Base-by-base conservation (phyloP, 2,113 vertebrate genomes). In the Ondatra zibethicus region DNA sequence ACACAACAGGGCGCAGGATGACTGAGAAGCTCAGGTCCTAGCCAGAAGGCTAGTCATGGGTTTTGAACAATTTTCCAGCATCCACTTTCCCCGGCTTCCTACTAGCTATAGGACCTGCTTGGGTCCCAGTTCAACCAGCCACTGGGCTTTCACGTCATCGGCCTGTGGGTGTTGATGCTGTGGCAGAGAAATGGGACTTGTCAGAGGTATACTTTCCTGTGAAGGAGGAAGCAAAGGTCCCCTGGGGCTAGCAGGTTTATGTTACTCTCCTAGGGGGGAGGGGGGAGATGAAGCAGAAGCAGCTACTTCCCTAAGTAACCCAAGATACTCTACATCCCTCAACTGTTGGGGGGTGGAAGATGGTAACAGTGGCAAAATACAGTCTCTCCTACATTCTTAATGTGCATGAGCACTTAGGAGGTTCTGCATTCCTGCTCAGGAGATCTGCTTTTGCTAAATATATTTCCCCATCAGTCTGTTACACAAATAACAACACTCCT, bases 31-130 rank as follows among this genome's bases (percentile, higher is more conserved):
- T 55, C 65, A 21, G 27, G 42, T 39, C 47, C 39, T 4, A 39
- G 50, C 86, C 73, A 86, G 75, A 72, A 52, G 73, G 52, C 13
- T 25, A 91, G 80, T 61, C 39, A 29, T 81, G 21, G 50, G 65
- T 58, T 80, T 76, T 90, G 66, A 81, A 89, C 45, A 50, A 42
- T 52, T 86, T 92, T 81, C 87, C 85, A 36, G 47, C n/a, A 16
- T 63, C 68, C 47, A 9, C 33, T 75, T 93, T 78, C 88, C 72
- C 89, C 88, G 75, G 8, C n/a, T 52, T 10, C 36, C 25, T 17
- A 39, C 65, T 11, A 68, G 61, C 27, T 11, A 73, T 27, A 17
- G 25, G 45, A 16, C 58, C 75, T 50, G 36, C 10, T 14, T 50
- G 11, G 9, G 55, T 70, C 88, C 75, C 58, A 33, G 88, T 92